Evolutionary conservation across 2,797 vertebrate genomes (phyloP).

Genomic region (Sorex maritimensis): DNA sequence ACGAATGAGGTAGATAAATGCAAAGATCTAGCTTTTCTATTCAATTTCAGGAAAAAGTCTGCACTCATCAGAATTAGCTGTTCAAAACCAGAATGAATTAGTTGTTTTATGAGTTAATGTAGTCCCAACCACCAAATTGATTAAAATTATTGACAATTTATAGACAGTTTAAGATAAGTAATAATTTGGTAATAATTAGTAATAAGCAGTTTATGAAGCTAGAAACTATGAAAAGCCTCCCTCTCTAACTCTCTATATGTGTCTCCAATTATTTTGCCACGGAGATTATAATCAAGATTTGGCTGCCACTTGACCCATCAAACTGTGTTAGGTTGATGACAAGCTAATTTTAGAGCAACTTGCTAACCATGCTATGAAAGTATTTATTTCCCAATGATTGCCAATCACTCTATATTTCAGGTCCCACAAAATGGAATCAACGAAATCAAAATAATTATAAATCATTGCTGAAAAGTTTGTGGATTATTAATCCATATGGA

Average conservation of each 20-base stretch:
- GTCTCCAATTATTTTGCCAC: background rate
- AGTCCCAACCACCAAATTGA: background rate
- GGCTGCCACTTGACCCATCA: background rate
- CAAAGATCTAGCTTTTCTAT: background rate
- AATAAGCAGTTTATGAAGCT: constrained; percentile 10
- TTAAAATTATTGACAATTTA: background rate
- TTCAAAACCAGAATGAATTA: background rate
- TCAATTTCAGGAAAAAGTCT: background rate
- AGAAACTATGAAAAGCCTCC: background rate
- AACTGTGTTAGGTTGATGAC: background rate
- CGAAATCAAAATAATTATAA: constrained; percentile 63
- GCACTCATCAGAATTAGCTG: background rate
- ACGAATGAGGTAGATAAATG: background rate
- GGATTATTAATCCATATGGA: background rate
- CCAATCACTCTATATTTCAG: constrained; percentile 36
- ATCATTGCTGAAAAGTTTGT: background rate
- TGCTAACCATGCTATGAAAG: background rate
- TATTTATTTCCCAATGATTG: constrained; percentile 32
- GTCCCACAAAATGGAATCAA: background rate
- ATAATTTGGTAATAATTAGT: constrained; percentile 26
- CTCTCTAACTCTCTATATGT: background rate
- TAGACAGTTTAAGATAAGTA: constrained; percentile 38
- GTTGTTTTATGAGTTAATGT: background rate
- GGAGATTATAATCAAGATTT: constrained; percentile 47
- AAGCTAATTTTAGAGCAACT: constrained; percentile 48